phyloP scores from a whole-genome alignment of 2,797 vertebrate genomes.

The Rhinella marina region DNA sequence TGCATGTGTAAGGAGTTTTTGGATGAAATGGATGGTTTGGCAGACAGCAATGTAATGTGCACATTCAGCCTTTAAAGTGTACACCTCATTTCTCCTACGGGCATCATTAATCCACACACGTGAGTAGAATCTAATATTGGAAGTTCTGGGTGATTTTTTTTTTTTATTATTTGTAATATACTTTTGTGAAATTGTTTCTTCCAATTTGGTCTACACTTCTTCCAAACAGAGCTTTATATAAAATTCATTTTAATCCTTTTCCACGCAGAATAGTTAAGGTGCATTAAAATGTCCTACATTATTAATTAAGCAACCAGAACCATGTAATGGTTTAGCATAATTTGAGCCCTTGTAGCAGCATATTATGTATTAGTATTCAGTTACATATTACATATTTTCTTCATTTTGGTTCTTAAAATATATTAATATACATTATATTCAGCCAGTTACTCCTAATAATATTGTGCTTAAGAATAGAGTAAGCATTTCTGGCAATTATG shows the following conservation, averaged over 20 bases:
- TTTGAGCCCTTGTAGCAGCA: neutral
- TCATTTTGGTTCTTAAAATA: neutral
- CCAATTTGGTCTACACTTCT: neutral
- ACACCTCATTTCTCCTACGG: neutral
- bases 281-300: neutral
- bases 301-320: constrained; percentile 2
- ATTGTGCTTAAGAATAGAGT: neutral
- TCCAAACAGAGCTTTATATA: neutral
- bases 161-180: neutral
- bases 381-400: neutral
- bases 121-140: neutral
- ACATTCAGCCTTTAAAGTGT: no score
- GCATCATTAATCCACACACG: neutral
- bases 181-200: neutral
- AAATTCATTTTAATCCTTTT: neutral
- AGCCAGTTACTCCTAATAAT: constrained; percentile 1
- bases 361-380: constrained; percentile 9
- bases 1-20: no score
- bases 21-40: no score
- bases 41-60: no score
- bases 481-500: constrained; percentile 28
- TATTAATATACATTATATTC: constrained; percentile 19
- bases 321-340: constrained; percentile 9
- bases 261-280: neutral
- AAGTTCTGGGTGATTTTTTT: neutral